phyloP scores from a whole-genome alignment of 2,888 invertebrate species.

The Xylocampa areola region DNA sequence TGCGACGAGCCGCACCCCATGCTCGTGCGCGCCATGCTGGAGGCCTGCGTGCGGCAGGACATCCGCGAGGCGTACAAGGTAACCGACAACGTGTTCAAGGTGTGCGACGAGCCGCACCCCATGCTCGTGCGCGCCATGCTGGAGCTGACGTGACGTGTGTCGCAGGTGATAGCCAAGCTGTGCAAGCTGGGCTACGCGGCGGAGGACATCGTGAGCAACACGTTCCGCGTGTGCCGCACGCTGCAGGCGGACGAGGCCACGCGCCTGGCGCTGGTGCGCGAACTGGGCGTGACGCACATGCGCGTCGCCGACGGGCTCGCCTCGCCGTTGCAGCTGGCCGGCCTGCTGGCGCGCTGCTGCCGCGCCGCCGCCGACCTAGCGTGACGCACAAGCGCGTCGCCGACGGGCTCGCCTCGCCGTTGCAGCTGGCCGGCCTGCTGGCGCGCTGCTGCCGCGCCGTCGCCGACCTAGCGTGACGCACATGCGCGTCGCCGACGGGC shows the following conservation, averaged over 20 bases:
- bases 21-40: constrained; percentile 97
- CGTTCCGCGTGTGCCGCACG: constrained; percentile 98
- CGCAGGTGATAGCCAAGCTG: constrained; percentile 94
- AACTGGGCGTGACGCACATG: constrained; percentile 97
- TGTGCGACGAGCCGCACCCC: neutral
- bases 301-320: constrained; percentile 96
- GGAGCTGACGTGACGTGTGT: too few relatives aligned
- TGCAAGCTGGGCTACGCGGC: constrained; percentile 98
- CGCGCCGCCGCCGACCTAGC: constrained; percentile 65
- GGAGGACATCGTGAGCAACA: constrained; percentile 98
- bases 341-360: constrained; percentile 95
- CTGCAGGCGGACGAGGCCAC: constrained; percentile 94
- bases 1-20: constrained; percentile 99
- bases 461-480: constrained; percentile 90
- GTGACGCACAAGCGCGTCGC: constrained; percentile 96
- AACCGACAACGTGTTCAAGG: neutral
- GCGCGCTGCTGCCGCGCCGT: constrained; percentile 93
- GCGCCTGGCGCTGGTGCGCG: constrained; percentile 96
- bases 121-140: too few relatives aligned
- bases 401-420: constrained; percentile 95
- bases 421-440: constrained; percentile 97
- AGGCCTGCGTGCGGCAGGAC: constrained; percentile 94
- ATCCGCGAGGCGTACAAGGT: constrained; percentile 95
- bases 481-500: constrained; percentile 96
- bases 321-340: constrained; percentile 97